Evolutionary conservation across 2,888 invertebrate genomes (phyloP).

Genomic region (Pyrgus malvae): DNA sequence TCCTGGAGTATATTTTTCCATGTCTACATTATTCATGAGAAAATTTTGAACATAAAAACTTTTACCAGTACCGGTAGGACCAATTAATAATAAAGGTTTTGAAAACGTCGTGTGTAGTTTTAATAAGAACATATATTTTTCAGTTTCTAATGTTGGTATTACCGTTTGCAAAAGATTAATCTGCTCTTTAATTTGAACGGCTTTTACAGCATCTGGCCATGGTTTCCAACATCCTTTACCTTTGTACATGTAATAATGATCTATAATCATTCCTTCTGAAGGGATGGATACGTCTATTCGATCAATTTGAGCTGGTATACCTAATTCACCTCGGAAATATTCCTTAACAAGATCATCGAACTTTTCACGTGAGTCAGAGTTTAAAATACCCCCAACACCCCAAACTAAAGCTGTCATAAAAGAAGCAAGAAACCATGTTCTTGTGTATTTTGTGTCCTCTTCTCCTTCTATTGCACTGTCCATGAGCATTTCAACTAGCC

Average conservation of each 20-base stretch:
- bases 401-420: conserved; percentile 89
- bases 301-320: conserved; percentile 73
- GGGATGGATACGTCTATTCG: conserved; percentile 90
- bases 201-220: conserved; percentile 89
- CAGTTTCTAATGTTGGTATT: conserved; percentile 93
- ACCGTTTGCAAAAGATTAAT: conserved; percentile 86
- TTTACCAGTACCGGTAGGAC: conserved; percentile 94
- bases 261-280: conserved; percentile 88
- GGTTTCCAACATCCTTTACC: conserved; percentile 93
- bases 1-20: conserved; percentile 87
- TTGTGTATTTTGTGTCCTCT: conserved; percentile 86
- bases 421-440: conserved; percentile 88
- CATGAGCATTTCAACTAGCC: conserved; percentile 89
- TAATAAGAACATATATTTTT: conserved; percentile 89
- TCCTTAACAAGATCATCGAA: conserved; percentile 85
- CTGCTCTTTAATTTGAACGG: conserved; percentile 77
- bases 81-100: conserved; percentile 87
- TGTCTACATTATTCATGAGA: conserved; percentile 85
- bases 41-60: conserved; percentile 89
- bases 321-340: conserved; percentile 69
- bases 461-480: conserved; percentile 86
- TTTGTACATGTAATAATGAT: conserved; percentile 91
- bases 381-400: conserved; percentile 92
- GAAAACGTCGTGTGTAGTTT: conserved; percentile 87
- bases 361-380: conserved; percentile 85